These are phyloP conservation scores for Tetheella fluctuosa DNA, from an alignment of 2,888 invertebrate species.

Conservation along the genomic window DNA sequence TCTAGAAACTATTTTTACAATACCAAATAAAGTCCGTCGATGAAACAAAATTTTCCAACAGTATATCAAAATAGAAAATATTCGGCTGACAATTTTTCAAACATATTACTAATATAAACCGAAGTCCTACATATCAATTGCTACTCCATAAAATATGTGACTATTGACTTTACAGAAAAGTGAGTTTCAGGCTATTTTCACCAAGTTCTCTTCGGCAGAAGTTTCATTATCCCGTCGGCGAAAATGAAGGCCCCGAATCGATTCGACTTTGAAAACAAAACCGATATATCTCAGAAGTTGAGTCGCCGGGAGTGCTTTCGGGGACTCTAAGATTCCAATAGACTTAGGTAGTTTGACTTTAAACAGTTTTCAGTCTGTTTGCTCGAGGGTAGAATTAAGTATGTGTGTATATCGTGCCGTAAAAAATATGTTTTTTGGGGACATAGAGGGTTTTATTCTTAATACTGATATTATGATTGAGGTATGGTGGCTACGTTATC, in stretches of 20 bases:
- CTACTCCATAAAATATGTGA: conserved; percentile 14
- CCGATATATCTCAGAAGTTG: conserved; percentile 65
- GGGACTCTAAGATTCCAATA: conserved; percentile 42
- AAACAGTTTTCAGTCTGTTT: conserved; percentile 51
- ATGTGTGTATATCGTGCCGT: neutral
- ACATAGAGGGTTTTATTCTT: too few relatives aligned
- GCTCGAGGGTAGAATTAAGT: conserved; percentile 13
- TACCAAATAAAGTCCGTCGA: too few relatives aligned
- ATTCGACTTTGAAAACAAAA: conserved; percentile 66
- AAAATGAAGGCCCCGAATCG: conserved; percentile 52
- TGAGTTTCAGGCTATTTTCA: conserved; percentile 31
- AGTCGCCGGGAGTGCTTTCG: conserved; percentile 12
- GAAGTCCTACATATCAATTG: neutral
- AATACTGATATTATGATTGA: too few relatives aligned
- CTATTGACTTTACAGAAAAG: conserved; percentile 36
- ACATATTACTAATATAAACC: neutral
- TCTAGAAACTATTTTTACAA: too few relatives aligned
- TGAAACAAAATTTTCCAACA: neutral
- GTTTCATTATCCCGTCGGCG: conserved; percentile 38
- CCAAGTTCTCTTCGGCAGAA: conserved; percentile 25
- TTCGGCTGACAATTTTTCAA: neutral
- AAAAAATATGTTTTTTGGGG: neutral
- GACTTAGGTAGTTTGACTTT: conserved; percentile 57
- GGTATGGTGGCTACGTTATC: too few relatives aligned
- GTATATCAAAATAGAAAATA: neutral